Percentiles rank a stretch among this genome's conserved stretches.
These are phyloP conservation scores for Noctua fimbriata DNA, from an alignment of 2,888 invertebrate species.

Conservation along the genomic window DNA sequence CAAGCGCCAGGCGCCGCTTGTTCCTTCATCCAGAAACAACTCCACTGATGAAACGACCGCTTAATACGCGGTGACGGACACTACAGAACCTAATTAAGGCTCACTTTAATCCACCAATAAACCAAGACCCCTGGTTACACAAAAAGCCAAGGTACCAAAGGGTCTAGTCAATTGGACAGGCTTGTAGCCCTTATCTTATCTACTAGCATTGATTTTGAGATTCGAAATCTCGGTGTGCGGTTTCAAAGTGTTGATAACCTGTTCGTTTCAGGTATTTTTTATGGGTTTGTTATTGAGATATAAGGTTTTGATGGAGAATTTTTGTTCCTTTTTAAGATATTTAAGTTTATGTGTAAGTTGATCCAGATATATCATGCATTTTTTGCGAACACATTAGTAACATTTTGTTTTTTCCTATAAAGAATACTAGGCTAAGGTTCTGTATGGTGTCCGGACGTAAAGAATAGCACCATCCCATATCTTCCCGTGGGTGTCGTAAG, in stretches of 20 bases:
- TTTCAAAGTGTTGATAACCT: constrained; percentile 77
- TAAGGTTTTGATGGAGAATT: constrained; percentile 49
- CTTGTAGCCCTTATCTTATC: constrained; percentile 86
- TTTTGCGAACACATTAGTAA: constrained; percentile 18
- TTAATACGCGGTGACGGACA: constrained; percentile 88
- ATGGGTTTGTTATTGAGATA: constrained; percentile 67
- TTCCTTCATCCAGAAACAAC: constrained; percentile 86
- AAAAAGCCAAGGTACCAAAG: constrained; percentile 24
- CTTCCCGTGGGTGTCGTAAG: no score
- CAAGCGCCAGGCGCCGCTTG: constrained; percentile 84
- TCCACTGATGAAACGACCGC: constrained; percentile 87
- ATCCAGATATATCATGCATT: constrained; percentile 10
- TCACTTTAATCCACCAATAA: constrained; percentile 74
- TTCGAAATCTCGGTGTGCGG: constrained; percentile 87
- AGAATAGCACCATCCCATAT: no score
- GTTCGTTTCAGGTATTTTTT: constrained; percentile 68
- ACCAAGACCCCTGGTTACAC: constrained; percentile 63
- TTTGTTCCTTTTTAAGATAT: constrained; percentile 38
- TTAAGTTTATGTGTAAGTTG: constrained; percentile 24
- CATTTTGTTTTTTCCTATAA: not conserved
- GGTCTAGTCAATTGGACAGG: constrained; percentile 73
- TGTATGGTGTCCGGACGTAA: no score
- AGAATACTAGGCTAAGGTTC: no score
- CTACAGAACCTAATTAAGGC: constrained; percentile 88
- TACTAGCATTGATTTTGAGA: constrained; percentile 86